Evolutionary conservation across 2,113 vertebrate species (phyloP), one percentile per base, ranked within the genome.

Genomic region (Ranitomeya imitator): DNA sequence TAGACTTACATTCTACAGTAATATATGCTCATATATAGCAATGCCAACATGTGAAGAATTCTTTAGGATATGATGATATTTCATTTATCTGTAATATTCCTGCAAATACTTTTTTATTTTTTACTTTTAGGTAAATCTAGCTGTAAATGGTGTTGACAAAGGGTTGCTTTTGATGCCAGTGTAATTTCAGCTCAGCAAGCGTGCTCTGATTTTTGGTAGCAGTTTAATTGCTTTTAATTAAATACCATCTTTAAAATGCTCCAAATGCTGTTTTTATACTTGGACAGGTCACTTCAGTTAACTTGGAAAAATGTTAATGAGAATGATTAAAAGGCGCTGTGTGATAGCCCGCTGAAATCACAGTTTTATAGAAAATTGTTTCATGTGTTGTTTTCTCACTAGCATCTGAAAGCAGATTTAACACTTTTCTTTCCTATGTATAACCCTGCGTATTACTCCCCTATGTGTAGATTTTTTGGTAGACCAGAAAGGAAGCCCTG

Each of bases 211-310:
- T 37, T 73, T 73, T 2, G 7, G 31, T 37, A 73, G 31, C 26
- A 73, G 13, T 73, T 73, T 73, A 73, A 73, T 73, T 73, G 26
- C 31, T 37, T 73, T 73, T 73, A 73, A 15, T 37, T 73, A 73
- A 73, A 73, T 37, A 31, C 31, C 6, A 6, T n/a, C 69, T 73
- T 73, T 37, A 14, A 71, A 37, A 73, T 73, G 69, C 67, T 71
- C n/a, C 8, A 13, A 26, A 4, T 11, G 31, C 6, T 5, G 12
- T 37, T 37, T 73, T 73, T 37, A 73, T 73, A 31, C 69, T 73
- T 7, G 26, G 69, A 31, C 69, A 37, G 31, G 69, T 73, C 69
- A 37, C 16, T 26, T 71, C 23, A 71, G 67, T 71, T 71, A 71
- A 71, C 67, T 71, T 71, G n/a, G 67, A 31, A 71, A 71, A 12